Conservation (phyloP, 1,140 invertebrate species). For the Drosophila novamexicana region DNA sequence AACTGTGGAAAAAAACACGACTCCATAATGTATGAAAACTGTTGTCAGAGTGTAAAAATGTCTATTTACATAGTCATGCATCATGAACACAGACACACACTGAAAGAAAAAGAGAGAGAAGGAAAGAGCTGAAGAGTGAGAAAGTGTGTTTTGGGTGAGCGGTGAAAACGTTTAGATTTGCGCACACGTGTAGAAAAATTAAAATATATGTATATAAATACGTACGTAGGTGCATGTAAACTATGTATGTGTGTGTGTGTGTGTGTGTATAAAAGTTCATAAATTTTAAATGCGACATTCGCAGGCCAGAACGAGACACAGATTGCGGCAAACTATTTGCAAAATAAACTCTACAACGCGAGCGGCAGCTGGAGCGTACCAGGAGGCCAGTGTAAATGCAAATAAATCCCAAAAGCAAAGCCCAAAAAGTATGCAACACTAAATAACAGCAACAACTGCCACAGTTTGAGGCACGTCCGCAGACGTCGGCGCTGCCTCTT, state of each 20-base stretch:
- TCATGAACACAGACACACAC: conserved; percentile 54
- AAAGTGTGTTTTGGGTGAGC: conserved; percentile 9
- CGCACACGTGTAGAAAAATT: conserved; percentile 48
- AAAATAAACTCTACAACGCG: conserved; percentile 56
- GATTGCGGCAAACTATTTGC: conserved; percentile 79
- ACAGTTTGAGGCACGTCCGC: conserved; percentile 54
- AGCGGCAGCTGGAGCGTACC: conserved; percentile 1
- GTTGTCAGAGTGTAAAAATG: conserved; percentile 78
- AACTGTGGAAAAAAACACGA: conserved; percentile 43
- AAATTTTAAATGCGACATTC: conserved; percentile 68
- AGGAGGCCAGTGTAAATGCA: conserved; percentile 58
- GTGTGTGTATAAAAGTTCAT: conserved; percentile 62
- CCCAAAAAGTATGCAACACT: conserved; percentile 69
- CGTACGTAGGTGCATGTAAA: conserved; percentile 27
- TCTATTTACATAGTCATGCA: conserved; percentile 79
- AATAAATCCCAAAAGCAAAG: conserved; percentile 76
- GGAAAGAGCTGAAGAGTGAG: background rate
- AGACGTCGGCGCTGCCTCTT: conserved; percentile 39
- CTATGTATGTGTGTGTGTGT: background rate
- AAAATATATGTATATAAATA: conserved; percentile 46
- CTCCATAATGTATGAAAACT: conserved; percentile 70
- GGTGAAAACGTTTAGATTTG: conserved; percentile 42
- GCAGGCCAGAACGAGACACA: conserved; percentile 56
- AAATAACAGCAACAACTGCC: conserved; percentile 55
- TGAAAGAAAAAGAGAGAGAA: background rate